Evolutionary conservation across 2,888 invertebrate genomes (phyloP).

Genomic region (Linyphia triangularis): DNA sequence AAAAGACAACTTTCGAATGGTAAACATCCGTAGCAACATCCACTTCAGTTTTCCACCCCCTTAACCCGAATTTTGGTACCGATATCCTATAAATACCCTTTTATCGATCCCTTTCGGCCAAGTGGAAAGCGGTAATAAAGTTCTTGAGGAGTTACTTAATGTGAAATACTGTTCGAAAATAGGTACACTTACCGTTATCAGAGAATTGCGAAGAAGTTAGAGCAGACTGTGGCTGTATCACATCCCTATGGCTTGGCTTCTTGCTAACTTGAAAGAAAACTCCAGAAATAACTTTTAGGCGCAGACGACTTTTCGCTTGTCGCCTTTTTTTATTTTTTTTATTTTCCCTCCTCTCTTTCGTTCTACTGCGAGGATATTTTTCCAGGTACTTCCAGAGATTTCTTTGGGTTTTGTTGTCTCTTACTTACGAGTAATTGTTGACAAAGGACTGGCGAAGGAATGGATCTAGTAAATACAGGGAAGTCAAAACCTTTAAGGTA

Average conservation of each 20-base stretch:
- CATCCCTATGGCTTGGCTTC: neutral
- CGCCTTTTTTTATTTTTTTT: neutral
- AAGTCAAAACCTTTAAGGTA: too few relatives aligned
- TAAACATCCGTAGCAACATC: neutral
- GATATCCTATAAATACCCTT: neutral
- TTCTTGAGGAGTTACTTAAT: neutral
- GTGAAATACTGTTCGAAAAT: slow-evolving; percentile 38
- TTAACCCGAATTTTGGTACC: neutral
- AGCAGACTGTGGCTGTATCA: neutral
- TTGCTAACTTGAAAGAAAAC: too few relatives aligned
- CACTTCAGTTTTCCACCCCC: neutral
- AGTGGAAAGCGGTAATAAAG: neutral
- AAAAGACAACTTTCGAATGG: neutral
- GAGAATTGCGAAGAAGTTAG: slow-evolving; percentile 2
- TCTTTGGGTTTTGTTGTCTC: neutral
- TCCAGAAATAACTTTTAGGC: neutral
- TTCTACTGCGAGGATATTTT: neutral
- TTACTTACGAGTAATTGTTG: neutral
- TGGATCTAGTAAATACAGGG: too few relatives aligned
- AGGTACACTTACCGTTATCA: slow-evolving; percentile 60
- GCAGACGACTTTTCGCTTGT: neutral
- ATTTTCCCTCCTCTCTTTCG: neutral
- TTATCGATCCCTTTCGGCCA: neutral
- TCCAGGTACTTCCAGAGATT: neutral
- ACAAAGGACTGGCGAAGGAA: neutral